Conservation (phyloP, 1,140 invertebrate species). For the Trissolcus basalis region DNA sequence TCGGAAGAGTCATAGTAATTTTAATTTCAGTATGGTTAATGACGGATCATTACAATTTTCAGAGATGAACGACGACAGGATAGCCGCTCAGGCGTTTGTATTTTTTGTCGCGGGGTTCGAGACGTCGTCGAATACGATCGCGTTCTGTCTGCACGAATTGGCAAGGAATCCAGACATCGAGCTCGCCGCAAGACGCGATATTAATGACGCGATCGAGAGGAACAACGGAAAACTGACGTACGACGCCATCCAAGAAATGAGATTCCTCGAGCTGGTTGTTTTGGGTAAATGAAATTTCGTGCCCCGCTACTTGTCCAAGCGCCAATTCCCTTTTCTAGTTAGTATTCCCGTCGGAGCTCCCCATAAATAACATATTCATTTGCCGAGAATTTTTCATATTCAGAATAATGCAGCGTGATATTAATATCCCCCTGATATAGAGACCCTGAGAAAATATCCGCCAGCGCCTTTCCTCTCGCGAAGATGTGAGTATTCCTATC, state of each 20-base stretch:
- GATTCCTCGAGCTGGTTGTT: slow-evolving; percentile 79
- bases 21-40: no score
- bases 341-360: slow-evolving; percentile 17
- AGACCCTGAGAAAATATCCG: slow-evolving; percentile 77
- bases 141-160: slow-evolving; percentile 81
- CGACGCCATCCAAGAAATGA: slow-evolving; percentile 79
- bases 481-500: slow-evolving; percentile 70
- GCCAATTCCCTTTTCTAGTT: slow-evolving; percentile 12
- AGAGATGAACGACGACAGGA: slow-evolving; percentile 78
- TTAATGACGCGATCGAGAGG: slow-evolving; percentile 75
- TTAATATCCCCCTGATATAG: slow-evolving; percentile 62
- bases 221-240: slow-evolving; percentile 77
- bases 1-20: no score
- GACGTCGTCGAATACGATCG: slow-evolving; percentile 84
- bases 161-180: slow-evolving; percentile 83
- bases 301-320: slow-evolving; percentile 7
- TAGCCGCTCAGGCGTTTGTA: slow-evolving; percentile 81
- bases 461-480: slow-evolving; percentile 74
- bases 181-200: slow-evolving; percentile 80
- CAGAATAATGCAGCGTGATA: slow-evolving; percentile 38
- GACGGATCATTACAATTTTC: no score
- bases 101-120: slow-evolving; percentile 87
- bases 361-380: slow-evolving; percentile 36
- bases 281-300: slow-evolving; percentile 69
- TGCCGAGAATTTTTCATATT: slow-evolving; percentile 51